phyloP scores from a whole-genome alignment of 2,888 invertebrate genomes.

The Drosophila tripunctata region DNA sequence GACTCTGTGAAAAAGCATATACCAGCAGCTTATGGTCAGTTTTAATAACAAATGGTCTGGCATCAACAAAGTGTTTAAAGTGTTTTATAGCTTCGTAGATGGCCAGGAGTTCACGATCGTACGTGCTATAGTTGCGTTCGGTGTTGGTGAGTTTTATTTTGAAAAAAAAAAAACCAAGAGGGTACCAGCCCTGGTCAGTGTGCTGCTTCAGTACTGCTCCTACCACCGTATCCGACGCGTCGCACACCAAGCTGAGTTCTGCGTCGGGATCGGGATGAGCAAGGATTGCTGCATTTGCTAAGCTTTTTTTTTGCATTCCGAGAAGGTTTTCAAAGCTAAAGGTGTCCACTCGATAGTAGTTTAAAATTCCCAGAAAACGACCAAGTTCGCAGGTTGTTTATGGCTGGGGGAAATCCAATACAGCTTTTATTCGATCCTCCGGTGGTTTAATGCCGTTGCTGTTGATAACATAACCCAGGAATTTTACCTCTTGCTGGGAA shows the following conservation, averaged over 20 bases:
- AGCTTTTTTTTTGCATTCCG: background rate
- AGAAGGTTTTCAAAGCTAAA: too few relatives aligned
- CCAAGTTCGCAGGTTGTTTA: too few relatives aligned
- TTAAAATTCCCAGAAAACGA: too few relatives aligned
- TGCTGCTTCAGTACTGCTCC: background rate
- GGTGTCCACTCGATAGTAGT: background rate
- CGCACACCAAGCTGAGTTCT: background rate
- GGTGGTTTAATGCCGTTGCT: too few relatives aligned
- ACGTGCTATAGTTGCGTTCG: background rate
- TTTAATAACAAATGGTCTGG: too few relatives aligned
- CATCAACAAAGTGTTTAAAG: too few relatives aligned
- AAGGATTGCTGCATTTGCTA: background rate
- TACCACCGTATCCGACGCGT: background rate
- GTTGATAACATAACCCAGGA: too few relatives aligned
- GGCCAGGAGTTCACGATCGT: background rate
- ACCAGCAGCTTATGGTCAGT: too few relatives aligned
- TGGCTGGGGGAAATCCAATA: too few relatives aligned
- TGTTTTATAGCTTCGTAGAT: background rate
- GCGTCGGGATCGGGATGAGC: background rate
- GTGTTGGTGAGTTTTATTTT: background rate
- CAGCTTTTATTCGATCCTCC: too few relatives aligned
- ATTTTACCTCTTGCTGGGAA: too few relatives aligned
- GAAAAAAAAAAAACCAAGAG: background rate
- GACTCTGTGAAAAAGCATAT: background rate
- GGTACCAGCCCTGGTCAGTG: background rate